These are phyloP conservation scores for Elgaria multicarinata DNA, from an alignment of 2,113 vertebrate genomes.

Conservation along the genomic window DNA sequence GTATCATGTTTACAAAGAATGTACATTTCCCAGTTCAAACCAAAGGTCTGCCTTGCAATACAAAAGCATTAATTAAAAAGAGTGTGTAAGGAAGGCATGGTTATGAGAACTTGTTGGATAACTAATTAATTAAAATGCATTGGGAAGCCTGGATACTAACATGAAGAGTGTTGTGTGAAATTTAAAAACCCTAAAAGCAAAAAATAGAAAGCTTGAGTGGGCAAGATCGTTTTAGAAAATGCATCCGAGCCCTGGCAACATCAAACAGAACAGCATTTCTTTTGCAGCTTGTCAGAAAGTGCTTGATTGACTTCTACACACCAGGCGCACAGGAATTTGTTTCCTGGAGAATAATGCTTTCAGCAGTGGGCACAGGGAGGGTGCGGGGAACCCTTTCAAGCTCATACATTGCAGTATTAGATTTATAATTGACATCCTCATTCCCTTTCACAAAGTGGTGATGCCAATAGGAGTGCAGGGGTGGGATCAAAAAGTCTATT, in stretches of 20 bases:
- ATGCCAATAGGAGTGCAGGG: background rate
- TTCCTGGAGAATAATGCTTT: constrained; percentile 58
- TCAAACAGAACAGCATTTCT: constrained; percentile 57
- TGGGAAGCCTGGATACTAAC: constrained; percentile 9
- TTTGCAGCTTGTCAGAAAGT: constrained; percentile 52
- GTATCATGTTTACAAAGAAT: background rate
- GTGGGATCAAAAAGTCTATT: constrained; percentile 39
- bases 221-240: constrained; percentile 22
- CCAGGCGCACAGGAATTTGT: constrained; percentile 43
- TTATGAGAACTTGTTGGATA: background rate
- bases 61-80: constrained; percentile 37
- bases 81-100: background rate
- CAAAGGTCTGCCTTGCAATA: background rate
- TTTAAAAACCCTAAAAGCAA: background rate
- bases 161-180: constrained; percentile 19
- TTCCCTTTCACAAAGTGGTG: constrained; percentile 13
- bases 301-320: constrained; percentile 57
- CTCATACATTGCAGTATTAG: constrained; percentile 29
- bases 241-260: constrained; percentile 34
- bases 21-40: constrained; percentile 36
- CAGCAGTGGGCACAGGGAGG: constrained; percentile 13
- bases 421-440: constrained; percentile 53
- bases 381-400: constrained; percentile 42
- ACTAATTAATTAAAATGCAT: constrained; percentile 33
- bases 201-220: background rate